Evolutionary conservation across 2,797 vertebrate species (phyloP).

Genomic region (Fistularia commersonii): DNA sequence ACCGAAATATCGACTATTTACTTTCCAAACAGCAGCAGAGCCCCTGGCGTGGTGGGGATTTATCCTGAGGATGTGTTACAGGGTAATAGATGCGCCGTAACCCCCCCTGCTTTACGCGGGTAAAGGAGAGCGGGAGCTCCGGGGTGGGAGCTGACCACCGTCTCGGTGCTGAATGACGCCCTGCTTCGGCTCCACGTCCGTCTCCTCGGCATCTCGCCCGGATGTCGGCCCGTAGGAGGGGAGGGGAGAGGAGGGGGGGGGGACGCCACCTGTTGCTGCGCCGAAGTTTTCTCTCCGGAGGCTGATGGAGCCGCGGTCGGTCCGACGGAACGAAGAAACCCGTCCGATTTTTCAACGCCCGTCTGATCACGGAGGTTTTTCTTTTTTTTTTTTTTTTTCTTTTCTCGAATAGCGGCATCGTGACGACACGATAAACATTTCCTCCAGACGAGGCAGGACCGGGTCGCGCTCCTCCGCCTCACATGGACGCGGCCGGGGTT

Average conservation of each 20-base stretch:
- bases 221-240: slow-evolving; percentile 41
- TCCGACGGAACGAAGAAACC: too few species aligned
- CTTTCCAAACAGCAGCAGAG: too few species aligned
- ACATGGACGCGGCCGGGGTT: neutral
- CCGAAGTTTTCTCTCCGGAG: slow-evolving; percentile 66
- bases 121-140: slow-evolving; percentile 32
- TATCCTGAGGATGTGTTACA: slow-evolving; percentile 10
- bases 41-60: too few species aligned
- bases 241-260: slow-evolving; percentile 8
- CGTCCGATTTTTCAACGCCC: neutral
- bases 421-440: slow-evolving; percentile 64
- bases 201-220: slow-evolving; percentile 55
- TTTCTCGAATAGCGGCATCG: slow-evolving; percentile 48
- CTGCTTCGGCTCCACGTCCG: slow-evolving; percentile 54
- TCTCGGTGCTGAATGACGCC: slow-evolving; percentile 76
- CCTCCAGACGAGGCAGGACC: slow-evolving; percentile 56
- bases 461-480: slow-evolving; percentile 20
- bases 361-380: neutral
- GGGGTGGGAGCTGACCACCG: slow-evolving; percentile 70
- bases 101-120: slow-evolving; percentile 5
- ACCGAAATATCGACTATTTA: too few species aligned
- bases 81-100: too few species aligned
- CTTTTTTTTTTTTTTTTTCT: slow-evolving; percentile 3
- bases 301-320: slow-evolving; percentile 11
- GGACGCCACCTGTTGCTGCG: slow-evolving; percentile 76